Evolutionary conservation across 1,140 invertebrate species (phyloP).

Genomic region (Drosophila rhopaloa): DNA sequence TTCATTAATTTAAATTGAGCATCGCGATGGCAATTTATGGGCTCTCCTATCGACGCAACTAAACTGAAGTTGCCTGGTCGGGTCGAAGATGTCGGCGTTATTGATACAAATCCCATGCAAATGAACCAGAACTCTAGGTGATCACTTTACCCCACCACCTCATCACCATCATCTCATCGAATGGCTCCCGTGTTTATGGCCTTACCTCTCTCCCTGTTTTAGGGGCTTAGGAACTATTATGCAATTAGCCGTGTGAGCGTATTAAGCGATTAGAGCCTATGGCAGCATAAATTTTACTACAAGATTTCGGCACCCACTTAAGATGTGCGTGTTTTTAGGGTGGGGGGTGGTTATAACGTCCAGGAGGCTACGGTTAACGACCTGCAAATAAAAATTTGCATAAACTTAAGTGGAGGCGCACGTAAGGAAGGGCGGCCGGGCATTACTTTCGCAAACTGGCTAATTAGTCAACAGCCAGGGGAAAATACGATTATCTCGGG

Average conservation of each 20-base stretch:
- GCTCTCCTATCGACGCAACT: constrained; percentile 32
- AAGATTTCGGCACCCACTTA: constrained; percentile 69
- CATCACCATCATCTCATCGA: constrained; percentile 6
- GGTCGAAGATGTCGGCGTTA: constrained; percentile 10
- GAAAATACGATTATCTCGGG: constrained; percentile 45
- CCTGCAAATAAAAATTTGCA: constrained; percentile 78
- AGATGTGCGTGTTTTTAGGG: constrained; percentile 27
- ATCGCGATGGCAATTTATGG: constrained; percentile 54
- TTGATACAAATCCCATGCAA: constrained; percentile 75
- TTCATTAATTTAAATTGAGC: constrained; percentile 62
- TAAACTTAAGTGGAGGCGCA: constrained; percentile 60
- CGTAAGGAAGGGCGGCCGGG: constrained; percentile 22
- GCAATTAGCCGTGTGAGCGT: constrained; percentile 69
- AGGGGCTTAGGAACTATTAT: constrained; percentile 67
- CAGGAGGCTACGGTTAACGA: constrained; percentile 64
- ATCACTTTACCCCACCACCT: constrained; percentile 10
- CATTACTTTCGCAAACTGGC: constrained; percentile 78
- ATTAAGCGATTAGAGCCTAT: constrained; percentile 73
- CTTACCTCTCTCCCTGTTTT: neutral
- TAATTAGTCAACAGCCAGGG: constrained; percentile 66
- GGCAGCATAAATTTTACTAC: constrained; percentile 70
- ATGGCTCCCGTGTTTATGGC: constrained; percentile 17
- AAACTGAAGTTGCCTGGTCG: constrained; percentile 19
- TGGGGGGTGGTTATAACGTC: neutral
- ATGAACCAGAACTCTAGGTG: constrained; percentile 43